Conservation (phyloP, 2,797 vertebrate species). For the Myiotriccus ornatus region DNA sequence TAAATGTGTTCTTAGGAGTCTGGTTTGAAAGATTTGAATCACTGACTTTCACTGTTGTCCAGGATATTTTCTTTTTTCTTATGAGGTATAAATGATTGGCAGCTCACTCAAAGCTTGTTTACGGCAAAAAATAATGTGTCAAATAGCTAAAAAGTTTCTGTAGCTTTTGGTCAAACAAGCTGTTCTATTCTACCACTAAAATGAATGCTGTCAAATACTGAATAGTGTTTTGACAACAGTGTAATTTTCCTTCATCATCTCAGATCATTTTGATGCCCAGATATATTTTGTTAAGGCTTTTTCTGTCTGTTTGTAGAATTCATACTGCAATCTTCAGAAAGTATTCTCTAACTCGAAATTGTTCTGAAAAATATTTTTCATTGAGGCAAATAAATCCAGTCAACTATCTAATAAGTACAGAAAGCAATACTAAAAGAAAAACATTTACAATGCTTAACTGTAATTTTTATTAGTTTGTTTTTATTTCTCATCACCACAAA, state of each 20-base stretch:
- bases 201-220: conserved; percentile 45
- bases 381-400: conserved; percentile 44
- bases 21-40: neutral
- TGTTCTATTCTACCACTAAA: conserved; percentile 46
- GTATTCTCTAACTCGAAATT: conserved; percentile 47
- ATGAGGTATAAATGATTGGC: conserved; percentile 5
- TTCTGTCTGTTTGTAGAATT: conserved; percentile 48
- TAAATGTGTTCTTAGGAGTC: neutral
- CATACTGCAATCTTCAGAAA: conserved; percentile 57
- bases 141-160: conserved; percentile 42
- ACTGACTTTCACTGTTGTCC: neutral
- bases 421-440: neutral
- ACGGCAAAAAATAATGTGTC: conserved; percentile 14
- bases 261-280: conserved; percentile 46
- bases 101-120: conserved; percentile 21
- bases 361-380: conserved; percentile 25
- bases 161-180: conserved; percentile 44
- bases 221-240: conserved; percentile 58
- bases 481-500: neutral
- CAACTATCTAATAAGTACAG: conserved; percentile 31
- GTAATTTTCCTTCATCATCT: conserved; percentile 66
- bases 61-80: neutral
- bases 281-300: conserved; percentile 57
- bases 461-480: neutral
- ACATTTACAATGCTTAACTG: neutral